Evolutionary conservation across 2,113 vertebrate species (phyloP).

Genomic region (Hypanus sabinus): DNA sequence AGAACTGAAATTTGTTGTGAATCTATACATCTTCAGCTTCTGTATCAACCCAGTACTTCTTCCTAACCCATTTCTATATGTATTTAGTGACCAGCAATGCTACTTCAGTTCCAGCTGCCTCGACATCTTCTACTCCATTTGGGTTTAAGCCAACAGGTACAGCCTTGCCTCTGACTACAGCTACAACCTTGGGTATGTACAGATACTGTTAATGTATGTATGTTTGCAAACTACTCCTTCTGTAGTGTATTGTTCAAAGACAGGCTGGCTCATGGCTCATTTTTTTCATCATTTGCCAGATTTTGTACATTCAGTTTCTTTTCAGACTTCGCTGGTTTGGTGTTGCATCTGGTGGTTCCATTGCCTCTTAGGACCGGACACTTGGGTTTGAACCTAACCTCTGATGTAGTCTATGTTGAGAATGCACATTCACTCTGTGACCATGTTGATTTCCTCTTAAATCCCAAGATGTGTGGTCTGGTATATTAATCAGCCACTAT

Average conservation of each 20-base stretch:
- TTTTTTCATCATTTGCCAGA: neutral
- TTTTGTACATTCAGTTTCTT: neutral
- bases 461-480: no score
- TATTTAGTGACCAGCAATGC: neutral
- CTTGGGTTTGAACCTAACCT: no score
- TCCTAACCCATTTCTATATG: neutral
- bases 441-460: no score
- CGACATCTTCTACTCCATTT: conserved; percentile 46
- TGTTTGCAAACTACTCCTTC: neutral
- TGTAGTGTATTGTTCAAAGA: no score
- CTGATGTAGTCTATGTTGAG: no score
- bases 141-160: conserved; percentile 58
- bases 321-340: neutral
- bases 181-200: conserved; percentile 34
- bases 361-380: no score
- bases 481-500: no score
- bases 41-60: neutral
- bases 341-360: no score
- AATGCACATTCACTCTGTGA: no score
- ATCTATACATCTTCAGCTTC: neutral
- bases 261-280: neutral
- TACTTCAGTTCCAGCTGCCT: conserved; percentile 35
- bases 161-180: conserved; percentile 40
- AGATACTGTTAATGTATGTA: neutral
- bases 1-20: neutral